A percentile compares a stretch with the other conserved stretches of the same genome.
These are phyloP conservation scores for Sebastolobus alascanus DNA, from an alignment of 2,797 vertebrate species.

Conservation along the genomic window DNA sequence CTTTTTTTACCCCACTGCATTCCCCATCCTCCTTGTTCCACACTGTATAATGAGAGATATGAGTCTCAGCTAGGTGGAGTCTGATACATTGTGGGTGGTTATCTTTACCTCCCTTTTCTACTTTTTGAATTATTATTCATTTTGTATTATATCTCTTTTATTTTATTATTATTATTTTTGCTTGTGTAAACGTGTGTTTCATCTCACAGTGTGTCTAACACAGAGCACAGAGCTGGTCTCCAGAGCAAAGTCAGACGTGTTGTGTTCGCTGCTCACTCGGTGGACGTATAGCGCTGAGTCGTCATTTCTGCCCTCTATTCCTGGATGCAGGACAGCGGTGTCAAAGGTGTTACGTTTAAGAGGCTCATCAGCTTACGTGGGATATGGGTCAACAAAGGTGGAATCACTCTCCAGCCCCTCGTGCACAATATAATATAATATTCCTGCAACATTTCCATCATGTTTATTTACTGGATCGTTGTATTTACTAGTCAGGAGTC, in stretches of 20 bases:
- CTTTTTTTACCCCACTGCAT: not conserved
- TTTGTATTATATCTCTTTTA: not conserved
- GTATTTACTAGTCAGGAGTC: not conserved
- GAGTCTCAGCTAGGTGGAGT: not conserved
- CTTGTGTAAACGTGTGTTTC: not conserved
- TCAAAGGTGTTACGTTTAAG: conserved; percentile 85
- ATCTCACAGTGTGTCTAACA: not conserved
- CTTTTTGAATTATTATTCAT: not conserved
- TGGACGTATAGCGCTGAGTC: conserved; percentile 65
- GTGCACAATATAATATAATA: conserved; percentile 5
- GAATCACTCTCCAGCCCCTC: conserved; percentile 63
- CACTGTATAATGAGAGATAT: not conserved
- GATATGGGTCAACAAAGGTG: conserved; percentile 88
- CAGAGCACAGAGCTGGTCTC: conserved; percentile 1
- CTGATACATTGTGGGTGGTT: not conserved
- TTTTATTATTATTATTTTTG: not conserved
- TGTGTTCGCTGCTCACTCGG: conserved; percentile 28
- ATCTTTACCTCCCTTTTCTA: not conserved
- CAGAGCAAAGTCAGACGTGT: conserved; percentile 1
- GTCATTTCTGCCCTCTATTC: conserved; percentile 75
- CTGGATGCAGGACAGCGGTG: conserved; percentile 71
- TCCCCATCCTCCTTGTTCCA: not conserved
- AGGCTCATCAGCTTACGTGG: conserved; percentile 90
- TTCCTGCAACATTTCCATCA: not conserved
- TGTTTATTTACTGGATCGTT: not conserved